Percentiles rank a stretch among this genome's conserved stretches.
Conservation (phyloP, 2,888 invertebrate species). For the Lathronympha strigana region DNA sequence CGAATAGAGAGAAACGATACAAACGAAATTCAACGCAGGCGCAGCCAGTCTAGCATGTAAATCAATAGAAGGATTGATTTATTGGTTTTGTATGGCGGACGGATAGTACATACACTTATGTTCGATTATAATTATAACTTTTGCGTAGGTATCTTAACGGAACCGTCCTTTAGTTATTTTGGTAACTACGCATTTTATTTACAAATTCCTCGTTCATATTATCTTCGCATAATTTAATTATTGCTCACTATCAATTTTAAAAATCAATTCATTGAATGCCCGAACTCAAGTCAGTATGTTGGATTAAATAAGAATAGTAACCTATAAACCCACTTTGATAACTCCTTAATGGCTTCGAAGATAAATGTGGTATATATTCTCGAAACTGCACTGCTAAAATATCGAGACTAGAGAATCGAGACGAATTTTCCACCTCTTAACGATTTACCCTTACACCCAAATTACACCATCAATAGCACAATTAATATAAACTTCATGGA, state of each 20-base stretch:
- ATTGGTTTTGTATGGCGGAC: too few relatives aligned
- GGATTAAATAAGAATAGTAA: slow-evolving; percentile 48
- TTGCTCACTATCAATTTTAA: slow-evolving; percentile 15
- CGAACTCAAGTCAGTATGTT: slow-evolving; percentile 37
- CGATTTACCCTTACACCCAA: too few relatives aligned
- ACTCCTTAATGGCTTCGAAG: slow-evolving; percentile 56
- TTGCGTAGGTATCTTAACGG: neutral
- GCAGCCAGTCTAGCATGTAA: too few relatives aligned
- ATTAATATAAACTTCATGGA: too few relatives aligned
- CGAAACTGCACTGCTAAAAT: slow-evolving; percentile 21
- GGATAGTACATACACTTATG: too few relatives aligned
- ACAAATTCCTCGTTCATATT: neutral
- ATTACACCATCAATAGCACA: too few relatives aligned
- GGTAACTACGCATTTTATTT: neutral
- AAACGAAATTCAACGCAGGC: too few relatives aligned
- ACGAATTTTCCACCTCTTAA: too few relatives aligned
- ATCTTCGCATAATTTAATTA: neutral
- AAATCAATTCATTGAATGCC: slow-evolving; percentile 27
- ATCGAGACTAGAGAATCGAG: too few relatives aligned
- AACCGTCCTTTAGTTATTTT: neutral
- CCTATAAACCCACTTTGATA: slow-evolving; percentile 67
- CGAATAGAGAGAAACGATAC: too few relatives aligned
- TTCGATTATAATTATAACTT: neutral
- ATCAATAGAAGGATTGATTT: too few relatives aligned
- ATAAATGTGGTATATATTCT: slow-evolving; percentile 46